phyloP scores from a whole-genome alignment of 2,113 vertebrate genomes.

The Phrynosoma platyrhinos region DNA sequence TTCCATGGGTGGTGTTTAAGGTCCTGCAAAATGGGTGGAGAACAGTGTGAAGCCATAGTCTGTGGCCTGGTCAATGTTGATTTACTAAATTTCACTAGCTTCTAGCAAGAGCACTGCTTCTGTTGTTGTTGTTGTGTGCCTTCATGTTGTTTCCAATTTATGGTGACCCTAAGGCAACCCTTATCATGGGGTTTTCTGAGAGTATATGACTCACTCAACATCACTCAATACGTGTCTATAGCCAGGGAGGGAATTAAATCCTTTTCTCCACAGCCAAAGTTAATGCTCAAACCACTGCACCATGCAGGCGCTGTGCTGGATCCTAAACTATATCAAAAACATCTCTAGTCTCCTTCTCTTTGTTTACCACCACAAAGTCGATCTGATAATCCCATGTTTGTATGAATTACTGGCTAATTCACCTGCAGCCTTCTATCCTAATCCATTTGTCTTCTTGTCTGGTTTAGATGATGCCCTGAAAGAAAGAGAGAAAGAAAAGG shows the following conservation, averaged over 20 bases:
- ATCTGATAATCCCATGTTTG: conserved; percentile 29
- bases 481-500: neutral
- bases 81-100: too few relatives aligned
- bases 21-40: neutral
- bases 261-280: too few relatives aligned
- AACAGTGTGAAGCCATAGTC: neutral
- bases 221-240: too few relatives aligned
- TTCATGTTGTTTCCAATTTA: too few relatives aligned
- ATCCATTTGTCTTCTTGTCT: conserved; percentile 50
- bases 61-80: neutral
- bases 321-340: conserved; percentile 25
- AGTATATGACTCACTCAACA: too few relatives aligned
- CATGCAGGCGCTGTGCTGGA: too few relatives aligned
- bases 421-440: conserved; percentile 28
- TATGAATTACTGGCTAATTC: conserved; percentile 55
- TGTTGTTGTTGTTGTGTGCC: too few relatives aligned
- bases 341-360: neutral
- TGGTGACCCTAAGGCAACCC: too few relatives aligned
- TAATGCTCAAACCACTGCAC: too few relatives aligned
- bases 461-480: conserved; percentile 41
- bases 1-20: neutral
- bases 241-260: too few relatives aligned
- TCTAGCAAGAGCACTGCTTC: too few relatives aligned
- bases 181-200: too few relatives aligned
- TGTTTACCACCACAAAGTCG: conserved; percentile 17